Base-by-base conservation (phyloP, 2,888 invertebrate genomes). In the Pammene aurita region DNA sequence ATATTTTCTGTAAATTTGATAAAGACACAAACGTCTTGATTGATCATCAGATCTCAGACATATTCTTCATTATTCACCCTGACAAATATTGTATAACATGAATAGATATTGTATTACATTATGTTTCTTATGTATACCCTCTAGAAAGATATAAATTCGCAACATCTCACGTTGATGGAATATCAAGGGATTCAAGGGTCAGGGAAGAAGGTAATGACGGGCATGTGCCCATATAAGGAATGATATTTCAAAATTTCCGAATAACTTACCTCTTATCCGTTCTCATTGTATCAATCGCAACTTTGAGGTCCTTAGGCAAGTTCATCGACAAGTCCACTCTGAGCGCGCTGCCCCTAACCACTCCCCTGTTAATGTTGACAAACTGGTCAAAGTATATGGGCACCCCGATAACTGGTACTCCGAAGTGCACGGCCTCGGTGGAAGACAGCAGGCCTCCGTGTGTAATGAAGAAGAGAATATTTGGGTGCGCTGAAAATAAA, bases 391-490 rank as follows among this genome's bases (percentile, higher is more conserved):
- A 66, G 48, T 77, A 79, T 1, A 84, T 72, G 0, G 87, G 87
- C 2, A 87, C 75, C 0, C 84, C 87, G 34, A 86, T 82, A 0
- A 78, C 75, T 4, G 87, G 86, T 0, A 84, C 78, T 42, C 82
- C 85, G 26, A 83, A 86, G 70, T 87, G 82, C 0, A 86, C 71
- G 0, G 84, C 72, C 73, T 87, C 87, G 16, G 80, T 83, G 0
- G 82, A 77, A 0, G 87, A 87, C 0, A 85, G 74, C 0, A 83
- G 71, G 18, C 87, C 87, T 16, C 86, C 87, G 62, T 85, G 86
- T 0, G 83, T 77, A 34, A 85, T 80, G 52, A 85, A 85, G 14
- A 83, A 71, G n/a, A 73, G 71, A 7, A 77, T 74, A 16, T 85
- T 85, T 2, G 83, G 81, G 71, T 86, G 86, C 46, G 80, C 86